Base-by-base conservation (phyloP, 2,888 invertebrate genomes). In the Lithosia quadra region DNA sequence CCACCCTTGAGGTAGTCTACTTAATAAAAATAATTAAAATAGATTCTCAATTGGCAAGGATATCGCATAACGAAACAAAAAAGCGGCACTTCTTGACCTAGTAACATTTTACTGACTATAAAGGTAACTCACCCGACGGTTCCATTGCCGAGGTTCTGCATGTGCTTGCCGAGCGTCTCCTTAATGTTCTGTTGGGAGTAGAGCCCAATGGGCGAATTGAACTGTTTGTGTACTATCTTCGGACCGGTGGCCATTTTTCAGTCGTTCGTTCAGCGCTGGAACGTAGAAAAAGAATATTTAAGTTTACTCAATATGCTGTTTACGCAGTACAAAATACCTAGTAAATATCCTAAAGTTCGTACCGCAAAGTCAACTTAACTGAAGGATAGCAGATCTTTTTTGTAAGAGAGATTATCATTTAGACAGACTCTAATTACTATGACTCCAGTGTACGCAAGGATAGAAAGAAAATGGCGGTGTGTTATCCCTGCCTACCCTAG, bases 191-290 rank as follows among this genome's bases (percentile, higher is more conserved):
- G 95, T 84, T 96, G 96, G 53, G 98, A 98, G 91, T 98, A 98
- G 69, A 98, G 95, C 89, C 97, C 97, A 86, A 98, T 97, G 77
- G 98, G 98, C 79, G 98, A 97, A 95, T 98, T 98, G 95, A 98
- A 98, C 94, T 98, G 98, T 93, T 97, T 98, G 95, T 98, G 98
- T 82, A 98, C 97, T 92, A 98, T 95, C 86, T 96, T 96, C 85
- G 95, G 96, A 92, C 96, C 95, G 86, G 96, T 95, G 87, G 97
- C 96, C 97, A 97, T 97, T 90, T 95, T 96, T 87, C 83, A 87
- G 90, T 95, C 95, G 95, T 95, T 92, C 92, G 91, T 95, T 94
- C 87, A 89, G 88, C 95, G 94, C 95, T 95, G 93, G 70, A 94
- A 94, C 71, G 1, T 21, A 60, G 13, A 58, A 74, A 66, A 60